A percentile compares a stretch with the other conserved stretches of the same genome.
Evolutionary conservation across 2,888 invertebrate species (phyloP).

Genomic region (Polymixis lichenea): DNA sequence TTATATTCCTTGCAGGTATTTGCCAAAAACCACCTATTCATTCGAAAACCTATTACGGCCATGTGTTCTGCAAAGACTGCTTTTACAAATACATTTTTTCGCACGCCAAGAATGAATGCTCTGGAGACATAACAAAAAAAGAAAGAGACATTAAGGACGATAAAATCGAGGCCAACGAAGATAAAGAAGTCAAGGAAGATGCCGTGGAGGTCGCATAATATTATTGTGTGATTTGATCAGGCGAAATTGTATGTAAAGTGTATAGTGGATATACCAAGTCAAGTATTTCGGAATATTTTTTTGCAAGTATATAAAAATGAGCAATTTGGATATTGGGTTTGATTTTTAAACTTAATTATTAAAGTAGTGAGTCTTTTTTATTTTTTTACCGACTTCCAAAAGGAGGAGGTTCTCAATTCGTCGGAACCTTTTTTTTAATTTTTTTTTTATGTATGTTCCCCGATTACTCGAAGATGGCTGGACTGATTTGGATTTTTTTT

Average conservation of each 20-base stretch:
- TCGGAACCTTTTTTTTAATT: too few species aligned
- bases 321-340: neutral
- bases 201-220: neutral
- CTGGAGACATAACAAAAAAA: slow-evolving; percentile 47
- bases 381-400: too few species aligned
- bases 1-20: slow-evolving; percentile 62
- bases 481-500: too few species aligned
- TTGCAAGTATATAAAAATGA: slow-evolving; percentile 14
- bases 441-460: too few species aligned
- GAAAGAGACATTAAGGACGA: slow-evolving; percentile 17
- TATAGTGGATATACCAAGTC: neutral
- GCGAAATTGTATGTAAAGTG: slow-evolving; percentile 11
- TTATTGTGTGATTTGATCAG: neutral
- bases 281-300: neutral
- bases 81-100: slow-evolving; percentile 73
- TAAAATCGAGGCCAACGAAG: slow-evolving; percentile 6
- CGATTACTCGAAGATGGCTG: too few species aligned
- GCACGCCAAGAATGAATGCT: slow-evolving; percentile 51
- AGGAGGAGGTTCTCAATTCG: too few species aligned
- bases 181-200: slow-evolving; percentile 2
- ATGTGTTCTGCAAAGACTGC: slow-evolving; percentile 69
- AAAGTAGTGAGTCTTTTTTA: too few species aligned
- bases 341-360: neutral
- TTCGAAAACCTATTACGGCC: slow-evolving; percentile 67
- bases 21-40: slow-evolving; percentile 63